Conservation (phyloP, 2,113 vertebrate species). For the Siphamia tubifer region DNA sequence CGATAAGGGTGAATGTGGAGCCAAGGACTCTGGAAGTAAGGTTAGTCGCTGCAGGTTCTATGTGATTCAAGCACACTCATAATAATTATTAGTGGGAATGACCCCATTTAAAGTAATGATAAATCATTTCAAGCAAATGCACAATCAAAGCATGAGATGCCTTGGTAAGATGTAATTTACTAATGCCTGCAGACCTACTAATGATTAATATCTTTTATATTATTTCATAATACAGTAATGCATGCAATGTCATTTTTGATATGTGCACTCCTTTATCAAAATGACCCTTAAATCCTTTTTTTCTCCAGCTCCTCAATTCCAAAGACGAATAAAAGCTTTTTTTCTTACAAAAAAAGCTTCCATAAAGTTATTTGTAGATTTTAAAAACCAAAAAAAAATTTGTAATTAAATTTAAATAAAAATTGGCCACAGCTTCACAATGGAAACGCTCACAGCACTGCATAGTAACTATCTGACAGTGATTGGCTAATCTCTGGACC, state of each 20-base stretch:
- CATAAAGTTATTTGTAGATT: neutral
- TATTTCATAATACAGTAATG: conserved; percentile 85
- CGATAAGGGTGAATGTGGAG: conserved; percentile 99
- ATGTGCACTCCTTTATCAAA: conserved; percentile 75
- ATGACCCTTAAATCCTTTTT: conserved; percentile 70
- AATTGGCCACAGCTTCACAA: conserved; percentile 48
- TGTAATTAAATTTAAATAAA: too few relatives aligned
- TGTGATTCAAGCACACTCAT: conserved; percentile 93
- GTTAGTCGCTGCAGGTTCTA: conserved; percentile 99
- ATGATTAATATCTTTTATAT: conserved; percentile 78
- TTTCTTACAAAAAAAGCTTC: conserved; percentile 73
- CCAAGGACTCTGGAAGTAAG: conserved; percentile 99
- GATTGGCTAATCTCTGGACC: conserved; percentile 78
- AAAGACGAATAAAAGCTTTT: conserved; percentile 64
- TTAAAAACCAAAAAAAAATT: too few relatives aligned
- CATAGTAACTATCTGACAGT: conserved; percentile 61
- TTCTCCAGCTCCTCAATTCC: conserved; percentile 66
- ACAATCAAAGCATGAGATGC: conserved; percentile 96
- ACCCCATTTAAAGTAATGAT: conserved; percentile 87
- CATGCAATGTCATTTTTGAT: conserved; percentile 86
- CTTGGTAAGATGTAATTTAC: conserved; percentile 91
- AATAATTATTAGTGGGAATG: conserved; percentile 94
- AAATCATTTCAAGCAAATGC: conserved; percentile 86
- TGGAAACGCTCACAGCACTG: conserved; percentile 46
- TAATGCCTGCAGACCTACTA: conserved; percentile 95